phyloP scores from a whole-genome alignment of 1,140 invertebrate genomes.

The Drosophila saltans region DNA sequence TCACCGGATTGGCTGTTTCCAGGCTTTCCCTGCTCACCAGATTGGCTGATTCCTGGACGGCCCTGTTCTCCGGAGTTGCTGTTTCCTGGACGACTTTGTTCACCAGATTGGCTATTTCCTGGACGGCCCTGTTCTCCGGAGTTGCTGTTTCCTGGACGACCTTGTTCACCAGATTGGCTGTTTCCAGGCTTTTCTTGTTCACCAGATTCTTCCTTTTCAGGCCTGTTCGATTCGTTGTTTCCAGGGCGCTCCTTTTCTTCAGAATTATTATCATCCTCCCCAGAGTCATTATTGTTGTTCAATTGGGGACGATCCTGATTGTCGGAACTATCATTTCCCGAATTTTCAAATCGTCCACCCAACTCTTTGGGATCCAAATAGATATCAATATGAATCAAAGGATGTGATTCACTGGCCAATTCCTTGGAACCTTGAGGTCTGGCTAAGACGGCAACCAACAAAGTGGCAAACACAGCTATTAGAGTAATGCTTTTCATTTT shows the following conservation, averaged over 20 bases:
- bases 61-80: background rate
- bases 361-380: conserved; percentile 3
- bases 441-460: background rate
- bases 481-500: conserved; percentile 3
- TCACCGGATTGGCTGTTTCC: background rate
- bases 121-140: background rate
- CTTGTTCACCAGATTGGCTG: background rate
- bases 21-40: background rate
- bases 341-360: background rate
- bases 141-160: background rate
- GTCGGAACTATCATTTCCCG: background rate
- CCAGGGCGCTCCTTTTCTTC: background rate
- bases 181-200: background rate
- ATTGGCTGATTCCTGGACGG: background rate
- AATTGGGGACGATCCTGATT: background rate
- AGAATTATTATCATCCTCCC: background rate
- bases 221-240: background rate
- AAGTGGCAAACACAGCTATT: background rate
- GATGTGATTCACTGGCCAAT: background rate
- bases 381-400: background rate
- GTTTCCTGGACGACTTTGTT: background rate
- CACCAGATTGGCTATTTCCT: background rate
- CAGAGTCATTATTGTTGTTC: background rate
- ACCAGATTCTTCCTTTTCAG: background rate
- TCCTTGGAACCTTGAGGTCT: background rate